Evolutionary conservation across 2,888 invertebrate genomes (phyloP).

Genomic region (Phyllotreta cruciferae): DNA sequence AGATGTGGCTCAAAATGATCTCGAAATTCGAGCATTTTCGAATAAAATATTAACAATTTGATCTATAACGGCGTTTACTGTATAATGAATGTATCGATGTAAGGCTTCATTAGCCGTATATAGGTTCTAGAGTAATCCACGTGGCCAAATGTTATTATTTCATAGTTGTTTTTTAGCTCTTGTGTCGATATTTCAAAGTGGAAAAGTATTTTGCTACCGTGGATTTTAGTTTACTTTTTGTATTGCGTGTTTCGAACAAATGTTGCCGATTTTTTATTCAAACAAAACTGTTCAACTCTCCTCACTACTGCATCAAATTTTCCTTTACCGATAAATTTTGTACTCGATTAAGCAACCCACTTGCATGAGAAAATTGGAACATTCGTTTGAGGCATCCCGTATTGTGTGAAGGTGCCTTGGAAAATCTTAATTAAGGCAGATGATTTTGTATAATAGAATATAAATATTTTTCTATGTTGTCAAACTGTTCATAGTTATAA

Average conservation of each 20-base stretch:
- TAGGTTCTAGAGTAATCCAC: slow-evolving; percentile 57
- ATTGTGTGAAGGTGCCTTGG: slow-evolving; percentile 63
- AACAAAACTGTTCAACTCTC: too few relatives aligned
- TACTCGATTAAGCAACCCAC: too few relatives aligned
- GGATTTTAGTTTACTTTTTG: slow-evolving; percentile 48
- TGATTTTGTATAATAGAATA: slow-evolving; percentile 73
- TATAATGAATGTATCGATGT: slow-evolving; percentile 59
- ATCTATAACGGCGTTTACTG: slow-evolving; percentile 26
- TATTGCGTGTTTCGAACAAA: slow-evolving; percentile 50
- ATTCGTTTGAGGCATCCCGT: slow-evolving; percentile 18
- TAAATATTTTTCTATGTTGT: slow-evolving; percentile 77
- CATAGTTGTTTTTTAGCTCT: slow-evolving; percentile 41
- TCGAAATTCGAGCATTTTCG: background rate
- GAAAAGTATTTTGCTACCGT: slow-evolving; percentile 45
- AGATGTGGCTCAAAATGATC: too few relatives aligned
- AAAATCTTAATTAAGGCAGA: slow-evolving; percentile 68
- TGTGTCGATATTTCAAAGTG: slow-evolving; percentile 32
- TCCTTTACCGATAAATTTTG: too few relatives aligned
- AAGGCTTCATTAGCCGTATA: slow-evolving; percentile 56
- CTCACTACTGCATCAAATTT: too few relatives aligned
- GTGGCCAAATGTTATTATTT: slow-evolving; percentile 56
- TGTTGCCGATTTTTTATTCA: background rate
- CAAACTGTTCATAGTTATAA: slow-evolving; percentile 59
- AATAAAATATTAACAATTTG: background rate
- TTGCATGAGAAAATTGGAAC: slow-evolving; percentile 36